phyloP scores from a whole-genome alignment of 2,113 vertebrate species.

The Indicator indicator region DNA sequence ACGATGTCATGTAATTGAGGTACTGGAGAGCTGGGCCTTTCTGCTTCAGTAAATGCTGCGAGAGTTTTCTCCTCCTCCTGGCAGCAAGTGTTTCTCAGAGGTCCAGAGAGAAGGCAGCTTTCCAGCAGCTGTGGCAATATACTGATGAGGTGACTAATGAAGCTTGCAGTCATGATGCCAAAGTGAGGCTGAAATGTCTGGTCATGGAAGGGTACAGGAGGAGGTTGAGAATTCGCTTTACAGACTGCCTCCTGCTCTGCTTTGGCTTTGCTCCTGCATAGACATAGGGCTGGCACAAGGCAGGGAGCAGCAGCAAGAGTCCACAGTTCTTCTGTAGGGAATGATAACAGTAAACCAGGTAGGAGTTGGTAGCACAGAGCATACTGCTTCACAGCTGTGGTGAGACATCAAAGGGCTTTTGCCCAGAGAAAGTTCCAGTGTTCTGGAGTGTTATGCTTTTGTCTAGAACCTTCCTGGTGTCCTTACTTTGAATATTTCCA shows the following conservation, averaged over 20 bases:
- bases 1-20: background rate
- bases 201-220: background rate
- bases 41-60: background rate
- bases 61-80: background rate
- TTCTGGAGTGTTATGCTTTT: background rate
- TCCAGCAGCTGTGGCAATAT: accelerated
- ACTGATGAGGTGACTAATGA: background rate
- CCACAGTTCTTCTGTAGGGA: background rate
- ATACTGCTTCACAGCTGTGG: background rate
- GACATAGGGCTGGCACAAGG: background rate
- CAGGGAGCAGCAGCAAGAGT: background rate
- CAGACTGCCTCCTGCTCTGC: background rate
- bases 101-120: background rate
- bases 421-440: background rate
- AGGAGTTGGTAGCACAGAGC: background rate
- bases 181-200: background rate
- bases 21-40: background rate
- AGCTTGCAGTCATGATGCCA: background rate
- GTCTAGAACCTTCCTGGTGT: background rate
- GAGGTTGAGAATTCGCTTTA: background rate
- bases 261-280: background rate
- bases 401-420: background rate
- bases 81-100: background rate
- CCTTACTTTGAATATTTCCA: background rate
- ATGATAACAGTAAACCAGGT: background rate